Percentiles rank a stretch among this genome's conserved stretches.
Evolutionary conservation across 2,797 vertebrate species (phyloP).

Genomic region (Sebastes paucispinis): DNA sequence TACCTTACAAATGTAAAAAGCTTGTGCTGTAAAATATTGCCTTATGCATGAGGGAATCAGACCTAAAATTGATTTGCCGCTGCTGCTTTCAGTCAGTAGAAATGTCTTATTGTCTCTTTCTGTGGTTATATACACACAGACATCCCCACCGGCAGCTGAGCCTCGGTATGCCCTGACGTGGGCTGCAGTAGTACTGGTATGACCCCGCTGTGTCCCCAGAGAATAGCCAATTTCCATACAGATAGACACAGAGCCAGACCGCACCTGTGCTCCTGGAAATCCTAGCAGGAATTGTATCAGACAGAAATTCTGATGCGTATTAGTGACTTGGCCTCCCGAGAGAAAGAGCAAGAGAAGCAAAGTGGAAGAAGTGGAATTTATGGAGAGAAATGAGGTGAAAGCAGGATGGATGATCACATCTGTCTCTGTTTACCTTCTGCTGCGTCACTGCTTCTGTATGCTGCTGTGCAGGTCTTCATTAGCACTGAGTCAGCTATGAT

Average conservation of each 20-base stretch:
- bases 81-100: slow-evolving; percentile 3
- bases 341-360: slow-evolving; percentile 20
- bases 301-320: slow-evolving; percentile 63
- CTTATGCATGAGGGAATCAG: not conserved
- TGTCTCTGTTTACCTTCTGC: slow-evolving; percentile 51
- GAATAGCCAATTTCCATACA: slow-evolving; percentile 69
- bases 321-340: slow-evolving; percentile 33
- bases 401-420: slow-evolving; percentile 56
- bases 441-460: slow-evolving; percentile 20
- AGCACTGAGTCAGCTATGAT: slow-evolving; percentile 16
- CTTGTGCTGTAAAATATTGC: not conserved
- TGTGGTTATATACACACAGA: not conserved
- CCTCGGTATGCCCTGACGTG: slow-evolving; percentile 23
- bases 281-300: slow-evolving; percentile 40
- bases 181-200: slow-evolving; percentile 33
- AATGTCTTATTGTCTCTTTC: not conserved
- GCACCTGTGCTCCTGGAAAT: slow-evolving; percentile 67
- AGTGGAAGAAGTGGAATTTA: slow-evolving; percentile 2
- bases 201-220: slow-evolving; percentile 37
- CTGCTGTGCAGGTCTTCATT: slow-evolving; percentile 29
- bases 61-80: not conserved
- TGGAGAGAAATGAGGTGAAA: not conserved
- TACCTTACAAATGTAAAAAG: not conserved
- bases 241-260: slow-evolving; percentile 46
- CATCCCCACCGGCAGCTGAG: slow-evolving; percentile 39